Base-by-base conservation (phyloP, 2,113 vertebrate genomes). In the Onychostruthus taczanowskii region DNA sequence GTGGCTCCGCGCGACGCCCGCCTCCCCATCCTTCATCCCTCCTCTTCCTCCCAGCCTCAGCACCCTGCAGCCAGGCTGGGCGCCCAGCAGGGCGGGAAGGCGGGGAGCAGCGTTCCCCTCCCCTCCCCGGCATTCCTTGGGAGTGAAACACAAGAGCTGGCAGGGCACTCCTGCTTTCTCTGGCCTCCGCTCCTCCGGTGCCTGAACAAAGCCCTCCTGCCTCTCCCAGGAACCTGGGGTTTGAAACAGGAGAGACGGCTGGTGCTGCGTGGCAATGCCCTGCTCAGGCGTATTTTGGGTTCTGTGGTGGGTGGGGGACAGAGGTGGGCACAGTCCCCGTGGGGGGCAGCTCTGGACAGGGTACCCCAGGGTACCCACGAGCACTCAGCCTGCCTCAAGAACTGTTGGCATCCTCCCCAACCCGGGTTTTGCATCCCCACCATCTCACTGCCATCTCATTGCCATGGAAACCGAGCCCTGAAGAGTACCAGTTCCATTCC, bases 111-210 rank as follows among this genome's bases (percentile, higher is more conserved):
- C 1, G 27, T 61, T 89, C 84, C 88, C 84, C 74, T 93, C 94
- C 59, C 92, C 88, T 94, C 96, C 96, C 96, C 92, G 78, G 97
- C 96, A 97, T 98, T 98, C 97, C 97, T 96, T 50, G 95, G 95
- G 88, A 92, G 93, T 96, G 97, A 98, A 97, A 84, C 93, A 96
- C 95, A 94, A 93, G 96, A 92, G 96, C 97, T 98, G 97, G 95
- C 96, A 97, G 93, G 94, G 95, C 94, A 95, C 62, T 89, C 84
- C 84, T 90, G 93, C 92, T 94, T 95, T 91, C 92, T 90, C 89
- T 95, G 96, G 96, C 96, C 95, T 89, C 89, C 50, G 16, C 89
- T 82, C 83, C 94, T 95, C 94, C 20, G 49, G 90, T 93, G 94
- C 92, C 95, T 85, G 94, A 97, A 95, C 94, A 95, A 96, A 96